These are phyloP conservation scores for Agonopterix alstromeriana DNA, from an alignment of 2,888 invertebrate genomes.

Conservation along the genomic window DNA sequence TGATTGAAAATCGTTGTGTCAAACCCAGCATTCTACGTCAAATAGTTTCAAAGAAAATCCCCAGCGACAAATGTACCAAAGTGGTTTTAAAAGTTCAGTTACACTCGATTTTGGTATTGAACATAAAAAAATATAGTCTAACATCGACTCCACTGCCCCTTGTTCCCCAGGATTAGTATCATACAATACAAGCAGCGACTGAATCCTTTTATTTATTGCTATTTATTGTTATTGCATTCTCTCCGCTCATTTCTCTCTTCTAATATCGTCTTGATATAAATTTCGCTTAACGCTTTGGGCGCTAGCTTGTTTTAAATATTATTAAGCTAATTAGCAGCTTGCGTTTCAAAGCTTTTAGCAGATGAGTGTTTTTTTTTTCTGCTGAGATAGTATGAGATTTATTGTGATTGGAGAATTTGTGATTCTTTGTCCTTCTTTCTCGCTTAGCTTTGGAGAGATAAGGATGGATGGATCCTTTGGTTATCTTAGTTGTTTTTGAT, in stretches of 20 bases:
- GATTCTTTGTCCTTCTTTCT: not conserved
- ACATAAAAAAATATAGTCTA: constrained; percentile 1
- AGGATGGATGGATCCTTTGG: too few species aligned
- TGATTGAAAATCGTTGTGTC: too few species aligned
- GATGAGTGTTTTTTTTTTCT: constrained; percentile 28
- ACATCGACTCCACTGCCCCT: constrained; percentile 36
- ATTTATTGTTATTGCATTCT: constrained; percentile 77
- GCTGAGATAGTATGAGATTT: not conserved
- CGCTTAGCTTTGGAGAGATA: not conserved
- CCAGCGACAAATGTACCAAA: too few species aligned
- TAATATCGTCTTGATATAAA: constrained; percentile 74
- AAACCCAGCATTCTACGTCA: too few species aligned
- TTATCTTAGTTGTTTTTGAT: too few species aligned
- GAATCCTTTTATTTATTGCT: constrained; percentile 78
- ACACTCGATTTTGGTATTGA: not conserved
- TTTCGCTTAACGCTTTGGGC: constrained; percentile 57
- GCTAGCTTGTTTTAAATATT: constrained; percentile 61
- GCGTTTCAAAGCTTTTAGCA: constrained; percentile 37
- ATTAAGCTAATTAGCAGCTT: constrained; percentile 53
- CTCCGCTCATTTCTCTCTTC: constrained; percentile 67
- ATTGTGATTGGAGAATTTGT: not conserved
- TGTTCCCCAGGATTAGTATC: constrained; percentile 64
- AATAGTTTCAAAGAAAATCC: too few species aligned
- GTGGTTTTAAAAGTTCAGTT: not conserved
- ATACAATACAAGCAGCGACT: constrained; percentile 76